phyloP scores from a whole-genome alignment of 2,888 invertebrate species.

The Cephus nigrinus region DNA sequence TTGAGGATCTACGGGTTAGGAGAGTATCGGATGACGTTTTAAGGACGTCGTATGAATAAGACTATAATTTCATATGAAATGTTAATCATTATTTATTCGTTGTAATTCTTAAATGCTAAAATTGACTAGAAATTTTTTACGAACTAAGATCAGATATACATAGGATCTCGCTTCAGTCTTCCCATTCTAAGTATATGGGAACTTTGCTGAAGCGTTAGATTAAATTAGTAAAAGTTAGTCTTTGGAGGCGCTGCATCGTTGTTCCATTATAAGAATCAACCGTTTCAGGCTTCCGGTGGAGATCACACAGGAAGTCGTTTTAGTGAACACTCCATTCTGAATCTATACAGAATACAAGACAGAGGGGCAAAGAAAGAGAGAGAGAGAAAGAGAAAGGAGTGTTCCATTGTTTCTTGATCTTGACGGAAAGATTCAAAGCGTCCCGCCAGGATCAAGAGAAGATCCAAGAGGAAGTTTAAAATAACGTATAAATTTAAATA shows the following conservation, averaged over 20 bases:
- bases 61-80: not conserved
- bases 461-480: not conserved
- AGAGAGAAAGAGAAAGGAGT: not conserved
- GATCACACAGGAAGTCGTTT: conserved; percentile 17
- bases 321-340: not conserved
- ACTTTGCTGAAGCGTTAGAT: conserved; percentile 26
- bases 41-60: not conserved
- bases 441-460: conserved; percentile 23
- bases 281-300: conserved; percentile 59
- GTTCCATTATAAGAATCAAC: conserved; percentile 49
- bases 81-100: not conserved
- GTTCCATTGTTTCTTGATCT: conserved; percentile 15
- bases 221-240: conserved; percentile 51
- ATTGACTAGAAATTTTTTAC: conserved; percentile 55
- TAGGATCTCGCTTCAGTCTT: conserved; percentile 34
- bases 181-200: not conserved
- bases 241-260: conserved; percentile 66
- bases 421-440: conserved; percentile 15
- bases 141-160: conserved; percentile 46
- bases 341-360: not conserved
- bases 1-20: not conserved
- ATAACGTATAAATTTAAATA: not conserved
- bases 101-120: conserved; percentile 42
- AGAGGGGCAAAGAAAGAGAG: not conserved
- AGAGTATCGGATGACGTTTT: not conserved